Conservation (phyloP, 2,113 vertebrate species). For the Camelus bactrianus region DNA sequence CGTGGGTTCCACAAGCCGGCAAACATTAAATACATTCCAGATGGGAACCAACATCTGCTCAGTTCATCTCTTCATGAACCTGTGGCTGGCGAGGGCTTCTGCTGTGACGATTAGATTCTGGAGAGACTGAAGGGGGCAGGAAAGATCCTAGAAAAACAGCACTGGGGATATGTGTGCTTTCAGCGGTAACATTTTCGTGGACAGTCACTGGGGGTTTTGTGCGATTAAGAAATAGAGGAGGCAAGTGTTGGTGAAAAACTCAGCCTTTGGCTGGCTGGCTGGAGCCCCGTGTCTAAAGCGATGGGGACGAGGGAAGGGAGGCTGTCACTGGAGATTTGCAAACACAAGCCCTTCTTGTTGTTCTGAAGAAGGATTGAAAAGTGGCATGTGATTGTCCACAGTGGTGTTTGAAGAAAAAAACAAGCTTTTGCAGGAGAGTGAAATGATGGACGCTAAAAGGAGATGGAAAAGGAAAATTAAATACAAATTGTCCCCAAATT, state of each 20-base stretch:
- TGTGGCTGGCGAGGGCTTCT: fast-evolving
- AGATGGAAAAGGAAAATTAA: background rate
- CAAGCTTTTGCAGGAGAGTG: background rate
- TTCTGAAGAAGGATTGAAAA: background rate
- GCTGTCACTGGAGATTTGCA: background rate
- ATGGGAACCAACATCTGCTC: background rate
- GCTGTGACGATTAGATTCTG: background rate
- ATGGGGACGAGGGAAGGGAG: background rate
- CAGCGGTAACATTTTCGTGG: background rate
- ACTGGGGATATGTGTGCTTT: background rate
- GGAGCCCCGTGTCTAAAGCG: background rate
- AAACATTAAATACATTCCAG: slow-evolving; percentile 35
- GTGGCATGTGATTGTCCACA: fast-evolving
- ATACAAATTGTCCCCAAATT: background rate
- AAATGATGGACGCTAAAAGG: background rate
- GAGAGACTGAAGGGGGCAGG: background rate
- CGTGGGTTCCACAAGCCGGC: background rate
- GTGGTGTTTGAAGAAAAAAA: background rate
- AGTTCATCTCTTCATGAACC: background rate
- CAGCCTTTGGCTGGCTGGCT: background rate
- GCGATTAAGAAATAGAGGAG: background rate
- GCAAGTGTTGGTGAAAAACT: background rate
- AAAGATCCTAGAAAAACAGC: background rate
- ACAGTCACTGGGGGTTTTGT: background rate
- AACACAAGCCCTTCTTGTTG: background rate